Base-by-base conservation (phyloP, 2,113 vertebrate species). In the Chunga burmeisteri region DNA sequence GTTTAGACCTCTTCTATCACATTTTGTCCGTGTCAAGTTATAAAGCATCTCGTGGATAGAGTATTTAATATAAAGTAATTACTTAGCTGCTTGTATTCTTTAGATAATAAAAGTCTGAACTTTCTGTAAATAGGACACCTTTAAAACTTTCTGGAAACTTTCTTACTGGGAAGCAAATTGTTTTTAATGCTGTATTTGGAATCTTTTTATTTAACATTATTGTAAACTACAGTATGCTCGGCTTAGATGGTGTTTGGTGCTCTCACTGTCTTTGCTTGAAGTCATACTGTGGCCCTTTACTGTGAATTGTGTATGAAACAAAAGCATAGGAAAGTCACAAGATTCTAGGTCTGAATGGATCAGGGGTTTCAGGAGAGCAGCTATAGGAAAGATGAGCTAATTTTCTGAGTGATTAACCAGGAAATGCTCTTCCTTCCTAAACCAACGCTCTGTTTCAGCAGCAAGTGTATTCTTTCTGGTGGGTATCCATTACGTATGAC, bases 321-420 rank as follows among this genome's bases (percentile, higher is more conserved):
- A 94, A 97, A 87, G 83, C 66, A 7, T 44, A 65, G 38, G 63
- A 77, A 95, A 91, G 85, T 95, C 96, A 96, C 84, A 84, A 71
- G 88, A 84, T 95, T 84, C 74, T 53, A 66, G 93, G 75, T 88
- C 90, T 70, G 81, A 94, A 87, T 72, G 92, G 95, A 87, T 93
- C 95, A 95, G 89, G 78, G 88, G 67, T 93, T 96, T 88, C 38
- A 55, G 82, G 82, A 91, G 97, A 95, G 94, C 87, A 88, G 87
- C 78, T 91, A 78, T 86, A 85, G 77, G 88, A 81, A 90, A 97
- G 93, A 88, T 78, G 73, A 97, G 90, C 88, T 97, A 80, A 95
- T 97, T 96, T 97, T 98, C 91, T 92, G 93, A 96, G 79, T 80
- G 93, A 92, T 97, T 96, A 92, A 95, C 72, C 74, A 94, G 92